These are phyloP conservation scores for Artemisiospiza belli DNA, from an alignment of 2,113 vertebrate genomes.

Conservation along the genomic window DNA sequence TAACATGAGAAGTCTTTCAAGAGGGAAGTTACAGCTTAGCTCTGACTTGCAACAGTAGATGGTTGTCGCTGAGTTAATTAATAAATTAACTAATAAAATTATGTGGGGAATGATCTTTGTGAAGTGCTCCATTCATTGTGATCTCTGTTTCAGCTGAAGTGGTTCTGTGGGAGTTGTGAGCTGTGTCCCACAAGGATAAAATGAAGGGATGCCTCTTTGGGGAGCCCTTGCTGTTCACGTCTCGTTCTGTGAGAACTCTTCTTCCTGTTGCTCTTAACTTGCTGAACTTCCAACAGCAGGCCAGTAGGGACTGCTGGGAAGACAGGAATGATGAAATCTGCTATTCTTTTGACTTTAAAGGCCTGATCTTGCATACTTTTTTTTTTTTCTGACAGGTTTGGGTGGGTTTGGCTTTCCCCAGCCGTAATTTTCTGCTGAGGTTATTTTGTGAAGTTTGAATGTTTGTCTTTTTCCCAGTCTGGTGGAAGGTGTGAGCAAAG, in stretches of 20 bases:
- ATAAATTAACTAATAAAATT: neutral
- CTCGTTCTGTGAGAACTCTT: neutral
- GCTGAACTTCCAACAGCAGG: neutral
- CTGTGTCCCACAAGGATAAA: neutral
- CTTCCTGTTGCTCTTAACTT: neutral
- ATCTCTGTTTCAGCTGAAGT: neutral
- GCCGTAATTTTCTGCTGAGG: neutral
- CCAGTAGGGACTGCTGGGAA: neutral
- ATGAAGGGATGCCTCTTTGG: neutral
- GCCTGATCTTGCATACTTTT: neutral
- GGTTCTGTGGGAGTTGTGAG: neutral
- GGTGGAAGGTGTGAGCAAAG: neutral
- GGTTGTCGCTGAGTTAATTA: neutral
- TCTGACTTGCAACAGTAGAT: neutral
- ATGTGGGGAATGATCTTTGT: neutral
- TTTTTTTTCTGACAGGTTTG: neutral
- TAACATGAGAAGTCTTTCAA: accelerated
- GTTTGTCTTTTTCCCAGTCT: neutral
- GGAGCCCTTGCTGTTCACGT: neutral
- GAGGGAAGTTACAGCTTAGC: neutral
- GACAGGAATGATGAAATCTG: neutral
- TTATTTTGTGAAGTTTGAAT: neutral
- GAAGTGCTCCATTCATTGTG: neutral
- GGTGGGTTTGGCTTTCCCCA: neutral
- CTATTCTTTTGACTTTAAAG: neutral